phyloP scores from a whole-genome alignment of 2,113 vertebrate genomes.

The Cavia porcellus region DNA sequence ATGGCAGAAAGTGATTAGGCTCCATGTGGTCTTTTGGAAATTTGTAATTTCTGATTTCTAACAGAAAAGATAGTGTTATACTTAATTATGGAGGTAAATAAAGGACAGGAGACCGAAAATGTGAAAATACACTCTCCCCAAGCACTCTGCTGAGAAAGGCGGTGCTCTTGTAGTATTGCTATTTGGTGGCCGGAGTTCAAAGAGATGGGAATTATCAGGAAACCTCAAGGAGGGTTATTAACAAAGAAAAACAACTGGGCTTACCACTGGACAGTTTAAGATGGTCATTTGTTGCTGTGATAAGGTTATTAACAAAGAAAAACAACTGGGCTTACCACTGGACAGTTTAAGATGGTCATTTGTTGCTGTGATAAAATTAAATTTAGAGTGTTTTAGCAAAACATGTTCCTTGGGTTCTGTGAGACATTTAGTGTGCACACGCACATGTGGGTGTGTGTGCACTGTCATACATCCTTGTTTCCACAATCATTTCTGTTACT shows the following conservation, averaged over 20 bases:
- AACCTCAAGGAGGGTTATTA: neutral
- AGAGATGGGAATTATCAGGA: neutral
- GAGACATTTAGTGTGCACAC: neutral
- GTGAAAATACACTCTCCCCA: neutral
- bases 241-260: neutral
- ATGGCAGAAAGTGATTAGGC: accelerated
- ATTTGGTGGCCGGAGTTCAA: neutral
- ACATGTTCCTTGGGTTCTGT: neutral
- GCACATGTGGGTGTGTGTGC: neutral
- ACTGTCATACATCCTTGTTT: neutral
- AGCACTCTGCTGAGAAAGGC: neutral
- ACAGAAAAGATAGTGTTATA: neutral
- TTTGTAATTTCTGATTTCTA: neutral
- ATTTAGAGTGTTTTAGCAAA: neutral
- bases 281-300: neutral
- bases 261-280: neutral
- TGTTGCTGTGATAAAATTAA: neutral
- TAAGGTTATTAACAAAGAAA: neutral
- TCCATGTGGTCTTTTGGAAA: neutral
- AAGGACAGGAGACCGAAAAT: neutral
- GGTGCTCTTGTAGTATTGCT: neutral
- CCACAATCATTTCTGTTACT: neutral
- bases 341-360: neutral
- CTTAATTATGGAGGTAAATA: neutral
- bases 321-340: neutral